Evolutionary conservation across 2,113 vertebrate species (phyloP).

Genomic region (Noturus placidus): DNA sequence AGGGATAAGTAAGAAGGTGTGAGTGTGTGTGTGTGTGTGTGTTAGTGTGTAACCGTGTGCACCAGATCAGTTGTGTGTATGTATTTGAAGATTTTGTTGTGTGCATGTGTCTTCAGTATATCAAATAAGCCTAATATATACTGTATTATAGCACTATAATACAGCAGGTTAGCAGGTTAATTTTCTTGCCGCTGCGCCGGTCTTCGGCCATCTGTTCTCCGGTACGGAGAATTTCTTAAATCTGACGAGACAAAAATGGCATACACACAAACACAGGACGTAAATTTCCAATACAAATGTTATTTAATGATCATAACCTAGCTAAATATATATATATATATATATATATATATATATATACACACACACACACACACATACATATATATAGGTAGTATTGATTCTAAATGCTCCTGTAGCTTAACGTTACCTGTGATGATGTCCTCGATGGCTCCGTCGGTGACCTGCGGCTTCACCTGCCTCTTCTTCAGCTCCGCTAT

Average conservation of each 20-base stretch:
- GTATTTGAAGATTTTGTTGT: not conserved
- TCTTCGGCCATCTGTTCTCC: conserved; percentile 78
- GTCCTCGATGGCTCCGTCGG: conserved; percentile 92
- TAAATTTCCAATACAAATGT: not conserved
- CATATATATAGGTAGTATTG: too few relatives aligned
- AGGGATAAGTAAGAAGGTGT: not conserved
- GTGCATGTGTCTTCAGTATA: conserved; percentile 22
- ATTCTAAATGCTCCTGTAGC: not conserved
- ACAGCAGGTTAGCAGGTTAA: too few relatives aligned
- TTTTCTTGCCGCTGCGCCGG: conserved; percentile 75
- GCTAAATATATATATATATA: too few relatives aligned
- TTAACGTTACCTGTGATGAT: conserved; percentile 91
- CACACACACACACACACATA: too few relatives aligned
- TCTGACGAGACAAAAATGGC: conserved; percentile 66
- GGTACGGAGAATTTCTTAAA: conserved; percentile 88
- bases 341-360: too few relatives aligned
- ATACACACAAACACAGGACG: not conserved
- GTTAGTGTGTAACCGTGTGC: conserved; percentile 4
- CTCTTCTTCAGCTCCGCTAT: conserved; percentile 95
- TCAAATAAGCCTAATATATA: not conserved
- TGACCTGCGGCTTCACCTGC: conserved; percentile 90
- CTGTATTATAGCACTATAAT: conserved; percentile 21
- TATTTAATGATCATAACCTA: not conserved
- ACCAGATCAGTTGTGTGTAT: not conserved
- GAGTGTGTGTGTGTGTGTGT: not conserved